Conservation (phyloP, 1,140 invertebrate genomes). For the Lucilia cuprina region DNA sequence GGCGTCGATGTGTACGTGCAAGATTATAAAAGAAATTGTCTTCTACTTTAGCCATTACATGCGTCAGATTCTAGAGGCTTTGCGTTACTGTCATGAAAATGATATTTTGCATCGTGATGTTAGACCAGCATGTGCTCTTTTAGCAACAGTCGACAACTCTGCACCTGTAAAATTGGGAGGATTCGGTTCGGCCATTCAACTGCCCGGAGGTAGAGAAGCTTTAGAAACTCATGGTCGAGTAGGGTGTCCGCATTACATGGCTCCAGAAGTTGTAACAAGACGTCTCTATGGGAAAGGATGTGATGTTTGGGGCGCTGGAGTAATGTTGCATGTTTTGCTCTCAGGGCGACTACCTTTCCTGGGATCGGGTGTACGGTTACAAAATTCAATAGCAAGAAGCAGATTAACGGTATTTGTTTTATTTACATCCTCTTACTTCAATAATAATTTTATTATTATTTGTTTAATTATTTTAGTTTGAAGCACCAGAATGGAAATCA, state of each 20-base stretch:
- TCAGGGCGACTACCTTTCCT: slow-evolving; percentile 93
- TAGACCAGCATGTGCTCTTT: slow-evolving; percentile 91
- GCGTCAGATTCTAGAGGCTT: slow-evolving; percentile 93
- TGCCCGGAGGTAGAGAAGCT: slow-evolving; percentile 77
- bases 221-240: slow-evolving; percentile 82
- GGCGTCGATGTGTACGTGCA: background rate
- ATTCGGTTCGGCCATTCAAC: slow-evolving; percentile 95
- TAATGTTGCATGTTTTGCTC: slow-evolving; percentile 91
- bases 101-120: slow-evolving; percentile 96
- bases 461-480: slow-evolving; percentile 68
- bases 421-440: background rate
- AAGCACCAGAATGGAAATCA: slow-evolving; percentile 84
- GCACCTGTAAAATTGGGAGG: slow-evolving; percentile 97
- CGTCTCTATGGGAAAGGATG: slow-evolving; percentile 95
- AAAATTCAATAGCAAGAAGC: slow-evolving; percentile 87
- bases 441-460: no score
- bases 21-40: background rate
- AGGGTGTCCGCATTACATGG: slow-evolving; percentile 96
- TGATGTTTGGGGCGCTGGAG: slow-evolving; percentile 95
- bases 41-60: slow-evolving; percentile 88
- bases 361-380: slow-evolving; percentile 89
- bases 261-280: slow-evolving; percentile 92
- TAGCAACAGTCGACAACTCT: slow-evolving; percentile 95
- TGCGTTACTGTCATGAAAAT: slow-evolving; percentile 96
- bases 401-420: slow-evolving; percentile 75